These are phyloP conservation scores for Spinibarbus caldwelli DNA, from an alignment of 2,797 vertebrate genomes.

Conservation along the genomic window DNA sequence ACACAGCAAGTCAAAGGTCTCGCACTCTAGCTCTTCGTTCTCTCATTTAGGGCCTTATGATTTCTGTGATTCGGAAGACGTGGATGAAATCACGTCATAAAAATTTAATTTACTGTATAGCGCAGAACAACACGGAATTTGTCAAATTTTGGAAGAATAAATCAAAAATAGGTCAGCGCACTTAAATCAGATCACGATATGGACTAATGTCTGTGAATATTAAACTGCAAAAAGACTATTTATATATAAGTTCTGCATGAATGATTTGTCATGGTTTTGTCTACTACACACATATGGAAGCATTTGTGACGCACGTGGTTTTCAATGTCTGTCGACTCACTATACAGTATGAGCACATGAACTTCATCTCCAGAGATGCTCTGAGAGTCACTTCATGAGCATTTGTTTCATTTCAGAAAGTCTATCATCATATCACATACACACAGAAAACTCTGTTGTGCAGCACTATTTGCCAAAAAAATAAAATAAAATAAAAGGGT, in stretches of 20 bases:
- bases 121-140: not conserved
- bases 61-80: not conserved
- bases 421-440: not conserved
- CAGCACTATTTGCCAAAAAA: no score
- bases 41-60: not conserved
- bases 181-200: not conserved
- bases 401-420: not conserved
- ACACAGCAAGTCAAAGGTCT: conserved; percentile 98
- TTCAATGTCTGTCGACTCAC: no score
- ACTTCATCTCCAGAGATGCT: no score
- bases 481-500: no score
- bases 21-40: not conserved
- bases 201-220: not conserved
- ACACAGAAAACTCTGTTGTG: no score
- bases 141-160: not conserved
- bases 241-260: not conserved
- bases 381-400: no score
- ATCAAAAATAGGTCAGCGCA: not conserved
- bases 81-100: not conserved
- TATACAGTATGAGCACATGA: no score
- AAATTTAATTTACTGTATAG: not conserved
- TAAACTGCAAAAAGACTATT: not conserved
- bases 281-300: no score
- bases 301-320: no score
- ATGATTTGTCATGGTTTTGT: no score